These are phyloP conservation scores for Engraulis encrasicolus DNA, from an alignment of 2,113 vertebrate genomes.

Conservation along the genomic window DNA sequence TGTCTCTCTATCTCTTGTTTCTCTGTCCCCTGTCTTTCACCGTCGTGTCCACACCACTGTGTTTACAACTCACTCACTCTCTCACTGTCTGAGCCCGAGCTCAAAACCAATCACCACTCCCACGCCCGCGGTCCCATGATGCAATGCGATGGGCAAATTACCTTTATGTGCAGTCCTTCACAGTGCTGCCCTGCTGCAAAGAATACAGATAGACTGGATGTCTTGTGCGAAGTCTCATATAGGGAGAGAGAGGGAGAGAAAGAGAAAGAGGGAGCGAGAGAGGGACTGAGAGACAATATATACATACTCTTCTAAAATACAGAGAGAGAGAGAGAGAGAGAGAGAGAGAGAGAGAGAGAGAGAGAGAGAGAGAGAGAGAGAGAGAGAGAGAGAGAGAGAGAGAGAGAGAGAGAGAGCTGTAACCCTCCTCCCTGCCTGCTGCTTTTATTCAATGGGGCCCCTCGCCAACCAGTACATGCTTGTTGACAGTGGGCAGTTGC, in stretches of 20 bases:
- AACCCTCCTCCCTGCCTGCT: not conserved
- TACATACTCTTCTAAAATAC: too few relatives aligned
- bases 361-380: not conserved
- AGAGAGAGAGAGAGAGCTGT: not conserved
- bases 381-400: constrained; percentile 22
- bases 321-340: too few relatives aligned
- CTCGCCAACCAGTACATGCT: constrained; percentile 42
- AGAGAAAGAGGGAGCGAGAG: too few relatives aligned
- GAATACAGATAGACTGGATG: not conserved
- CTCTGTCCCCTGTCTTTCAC: too few relatives aligned
- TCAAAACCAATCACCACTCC: not conserved
- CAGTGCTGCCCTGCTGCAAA: not conserved
- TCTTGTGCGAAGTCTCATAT: not conserved
- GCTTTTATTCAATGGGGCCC: constrained; percentile 31
- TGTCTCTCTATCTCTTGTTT: too few relatives aligned
- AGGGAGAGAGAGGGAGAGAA: too few relatives aligned
- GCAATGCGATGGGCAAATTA: not conserved
- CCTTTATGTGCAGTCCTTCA: not conserved
- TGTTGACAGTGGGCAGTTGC: constrained; percentile 46
- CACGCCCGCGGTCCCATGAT: not conserved
- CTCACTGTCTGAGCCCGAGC: not conserved
- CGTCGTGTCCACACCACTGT: not conserved
- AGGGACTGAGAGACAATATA: too few relatives aligned
- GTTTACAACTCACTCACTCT: constrained; percentile 6
- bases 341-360: not conserved